Evolutionary conservation across 30 jellyfish, hydroid and myxozoan genomes (phyloP).

Genomic region (Morbakka virulenta): DNA sequence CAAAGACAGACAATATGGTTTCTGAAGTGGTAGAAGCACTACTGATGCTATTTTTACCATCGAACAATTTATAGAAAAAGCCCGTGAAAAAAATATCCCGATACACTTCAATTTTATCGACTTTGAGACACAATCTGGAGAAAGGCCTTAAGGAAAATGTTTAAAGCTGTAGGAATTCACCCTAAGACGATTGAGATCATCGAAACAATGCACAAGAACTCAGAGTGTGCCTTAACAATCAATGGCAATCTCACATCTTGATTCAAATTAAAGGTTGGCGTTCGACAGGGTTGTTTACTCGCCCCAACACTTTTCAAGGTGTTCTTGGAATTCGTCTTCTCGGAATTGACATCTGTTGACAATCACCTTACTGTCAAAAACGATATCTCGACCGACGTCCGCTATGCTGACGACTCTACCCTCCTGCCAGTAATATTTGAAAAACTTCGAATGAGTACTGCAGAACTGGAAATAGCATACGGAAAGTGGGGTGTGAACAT

Average conservation of each 20-base stretch:
- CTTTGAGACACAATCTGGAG: conserved; percentile 58
- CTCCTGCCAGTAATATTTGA: conserved; percentile 12
- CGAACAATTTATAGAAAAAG: too few species aligned
- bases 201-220: conserved; percentile 4
- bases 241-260: conserved; percentile 38
- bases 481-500: conserved; percentile 40
- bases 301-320: conserved; percentile 45
- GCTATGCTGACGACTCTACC: conserved; percentile 61
- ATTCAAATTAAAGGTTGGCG: conserved; percentile 46
- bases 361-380: not conserved
- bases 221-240: conserved; percentile 44
- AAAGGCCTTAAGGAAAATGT: conserved; percentile 31
- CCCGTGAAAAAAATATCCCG: too few species aligned
- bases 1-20: conserved; percentile 16
- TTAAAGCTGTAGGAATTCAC: conserved; percentile 16
- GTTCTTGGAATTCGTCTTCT: too few species aligned
- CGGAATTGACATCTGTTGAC: conserved; percentile 14
- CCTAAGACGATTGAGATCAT: conserved; percentile 19
- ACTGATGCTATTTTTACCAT: too few species aligned
- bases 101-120: conserved; percentile 36
- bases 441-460: conserved; percentile 5
- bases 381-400: conserved; percentile 4
- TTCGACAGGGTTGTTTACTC: conserved; percentile 50
- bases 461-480: conserved; percentile 31
- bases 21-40: conserved; percentile 48